Conservation (phyloP, 2,113 vertebrate species). For the Phycodurus eques region DNA sequence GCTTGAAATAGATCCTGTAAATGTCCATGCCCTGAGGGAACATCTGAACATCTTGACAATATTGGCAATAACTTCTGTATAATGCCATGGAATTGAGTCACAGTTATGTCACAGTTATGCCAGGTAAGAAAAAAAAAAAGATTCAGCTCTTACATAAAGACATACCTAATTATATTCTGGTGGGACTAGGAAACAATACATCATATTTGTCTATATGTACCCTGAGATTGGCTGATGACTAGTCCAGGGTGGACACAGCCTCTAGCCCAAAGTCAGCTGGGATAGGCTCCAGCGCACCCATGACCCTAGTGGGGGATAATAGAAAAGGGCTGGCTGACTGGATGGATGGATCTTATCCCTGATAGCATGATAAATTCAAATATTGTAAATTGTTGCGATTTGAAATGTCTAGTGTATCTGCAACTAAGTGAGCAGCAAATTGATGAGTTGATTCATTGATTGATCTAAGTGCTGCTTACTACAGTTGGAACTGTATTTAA, state of each 20-base stretch:
- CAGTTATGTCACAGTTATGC: not conserved
- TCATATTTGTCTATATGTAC: too few relatives aligned
- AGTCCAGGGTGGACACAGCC: too few relatives aligned
- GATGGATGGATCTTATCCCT: not conserved
- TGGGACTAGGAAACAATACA: too few relatives aligned
- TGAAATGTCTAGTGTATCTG: too few relatives aligned
- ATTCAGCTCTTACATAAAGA: not conserved
- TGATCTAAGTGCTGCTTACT: not conserved
- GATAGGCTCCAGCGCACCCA: too few relatives aligned
- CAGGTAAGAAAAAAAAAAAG: not conserved
- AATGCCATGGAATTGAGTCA: not conserved
- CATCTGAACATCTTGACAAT: conserved; percentile 12
- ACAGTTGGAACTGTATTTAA: not conserved
- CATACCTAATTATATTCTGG: too few relatives aligned
- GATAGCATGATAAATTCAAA: not conserved
- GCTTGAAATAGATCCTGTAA: conserved; percentile 23
- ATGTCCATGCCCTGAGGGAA: not conserved
- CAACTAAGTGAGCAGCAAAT: too few relatives aligned
- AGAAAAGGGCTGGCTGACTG: too few relatives aligned
- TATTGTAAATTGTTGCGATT: too few relatives aligned
- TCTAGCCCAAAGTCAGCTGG: too few relatives aligned
- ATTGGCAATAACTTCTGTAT: conserved; percentile 3
- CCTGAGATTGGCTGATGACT: too few relatives aligned
- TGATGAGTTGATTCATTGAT: not conserved
- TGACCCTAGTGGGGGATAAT: too few relatives aligned